Evolutionary conservation across 2,113 vertebrate genomes (phyloP).

Genomic region (Caloenas nicobarica): DNA sequence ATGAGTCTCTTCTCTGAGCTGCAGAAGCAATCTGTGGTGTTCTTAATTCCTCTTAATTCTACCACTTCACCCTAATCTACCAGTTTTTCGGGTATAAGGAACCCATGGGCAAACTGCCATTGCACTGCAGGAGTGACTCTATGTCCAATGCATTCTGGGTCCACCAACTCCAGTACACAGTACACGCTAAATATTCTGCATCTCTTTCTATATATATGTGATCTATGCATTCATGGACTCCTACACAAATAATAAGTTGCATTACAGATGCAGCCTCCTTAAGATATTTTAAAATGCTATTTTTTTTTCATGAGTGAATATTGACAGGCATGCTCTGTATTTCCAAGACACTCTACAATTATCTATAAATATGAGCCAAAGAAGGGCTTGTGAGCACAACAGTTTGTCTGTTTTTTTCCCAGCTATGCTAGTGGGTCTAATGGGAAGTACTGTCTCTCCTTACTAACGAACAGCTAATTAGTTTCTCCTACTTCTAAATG

Average conservation of each 20-base stretch:
- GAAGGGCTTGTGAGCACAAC: background rate
- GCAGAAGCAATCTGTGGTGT: background rate
- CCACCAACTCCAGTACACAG: background rate
- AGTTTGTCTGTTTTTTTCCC: background rate
- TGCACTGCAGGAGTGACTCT: background rate
- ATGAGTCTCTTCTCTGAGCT: background rate
- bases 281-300: background rate
- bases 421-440: background rate
- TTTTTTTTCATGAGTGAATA: background rate
- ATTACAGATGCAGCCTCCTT: background rate
- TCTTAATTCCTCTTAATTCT: background rate
- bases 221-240: background rate
- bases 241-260: background rate
- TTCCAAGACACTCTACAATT: background rate
- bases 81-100: background rate
- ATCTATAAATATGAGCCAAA: background rate
- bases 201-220: accelerated
- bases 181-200: accelerated
- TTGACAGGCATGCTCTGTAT: background rate
- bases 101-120: background rate
- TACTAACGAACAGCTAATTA: background rate
- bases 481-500: background rate
- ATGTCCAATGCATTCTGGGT: accelerated
- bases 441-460: background rate
- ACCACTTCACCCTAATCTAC: background rate